phyloP scores from a whole-genome alignment of 2,888 invertebrate genomes.

The Hydrotaea cyrtoneurina region DNA sequence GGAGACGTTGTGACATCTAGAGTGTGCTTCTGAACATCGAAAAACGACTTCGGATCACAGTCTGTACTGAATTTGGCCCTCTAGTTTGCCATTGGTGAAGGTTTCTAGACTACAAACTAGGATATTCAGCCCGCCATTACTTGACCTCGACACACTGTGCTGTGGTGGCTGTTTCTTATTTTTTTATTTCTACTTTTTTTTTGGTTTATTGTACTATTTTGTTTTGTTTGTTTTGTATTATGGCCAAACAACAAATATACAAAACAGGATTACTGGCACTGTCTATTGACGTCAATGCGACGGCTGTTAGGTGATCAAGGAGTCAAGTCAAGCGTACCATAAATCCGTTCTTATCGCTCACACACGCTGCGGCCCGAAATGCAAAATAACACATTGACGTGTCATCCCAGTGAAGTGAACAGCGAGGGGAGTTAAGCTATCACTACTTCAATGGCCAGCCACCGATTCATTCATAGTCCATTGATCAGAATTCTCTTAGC shows the following conservation, averaged over 20 bases:
- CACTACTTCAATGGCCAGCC: too few relatives aligned
- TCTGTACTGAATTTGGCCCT: too few relatives aligned
- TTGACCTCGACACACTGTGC: neutral
- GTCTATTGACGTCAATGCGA: slow-evolving; percentile 67
- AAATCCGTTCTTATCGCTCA: slow-evolving; percentile 15
- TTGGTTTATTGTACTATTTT: neutral
- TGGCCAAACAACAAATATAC: neutral
- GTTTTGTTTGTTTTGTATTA: neutral
- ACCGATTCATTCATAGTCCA: too few relatives aligned
- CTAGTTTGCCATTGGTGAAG: too few relatives aligned
- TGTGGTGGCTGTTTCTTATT: too few relatives aligned
- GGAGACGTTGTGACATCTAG: too few relatives aligned
- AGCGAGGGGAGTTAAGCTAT: neutral
- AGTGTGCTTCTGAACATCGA: too few relatives aligned
- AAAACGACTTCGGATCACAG: too few relatives aligned
- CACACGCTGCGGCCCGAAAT: neutral
- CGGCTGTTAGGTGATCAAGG: slow-evolving; percentile 58
- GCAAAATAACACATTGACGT: neutral
- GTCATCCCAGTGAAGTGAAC: neutral
- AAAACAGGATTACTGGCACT: slow-evolving; percentile 44
- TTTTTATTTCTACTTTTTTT: too few relatives aligned
- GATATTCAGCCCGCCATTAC: too few relatives aligned
- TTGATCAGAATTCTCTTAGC: too few relatives aligned
- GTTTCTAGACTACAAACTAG: too few relatives aligned
- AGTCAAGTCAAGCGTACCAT: slow-evolving; percentile 21